Base-by-base conservation (phyloP, 2,888 invertebrate species). In the Drosophila neonasuta region DNA sequence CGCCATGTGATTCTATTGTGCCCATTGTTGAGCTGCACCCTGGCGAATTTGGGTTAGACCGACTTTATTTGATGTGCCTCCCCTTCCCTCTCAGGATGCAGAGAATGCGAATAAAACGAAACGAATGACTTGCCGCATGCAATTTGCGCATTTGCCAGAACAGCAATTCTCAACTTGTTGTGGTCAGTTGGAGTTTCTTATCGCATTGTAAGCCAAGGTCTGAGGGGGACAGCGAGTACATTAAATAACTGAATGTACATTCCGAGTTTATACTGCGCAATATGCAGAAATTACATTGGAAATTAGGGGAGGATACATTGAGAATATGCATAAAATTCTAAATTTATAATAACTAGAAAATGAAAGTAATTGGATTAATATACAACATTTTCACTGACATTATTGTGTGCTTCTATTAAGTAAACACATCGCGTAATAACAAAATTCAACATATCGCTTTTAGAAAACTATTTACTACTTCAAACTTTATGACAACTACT, bases 61-160 rank as follows among this genome's bases (percentile, higher is more conserved):
- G 39, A n/a, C 54, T 61, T 46, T 44, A 54, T 55, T 57, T 57
- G 42, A 50, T 42, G 46, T 45, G 11, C 50, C 45, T 48, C 44
- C 50, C 44, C 36, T 36, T 3, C 9, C n/a, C 36, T 5, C 58
- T 51, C 56, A 49, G 62, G 67, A 63, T 67, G 68, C 63, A 56
- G 39, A 17, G 34, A 46, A 55, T 49, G 24, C 24, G 24, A 24
- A 24, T 24, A 24, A 41, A 32, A 32, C 36, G 36, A 36, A 60
- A 46, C 74, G 58, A 62, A 50, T 72, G 62, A 64, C 71, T 64
- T 63, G 62, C 61, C 72, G 63, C 81, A 81, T 81, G 81, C 84
- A 81, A 84, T 65, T 65, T 52, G 56, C 68, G 64, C 81, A 79
- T 83, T 80, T 74, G 71, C 42, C 61, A 46, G 39, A 44, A 48